Conservation (phyloP, 2,888 invertebrate genomes). For the Rugalucina vietnamica region DNA sequence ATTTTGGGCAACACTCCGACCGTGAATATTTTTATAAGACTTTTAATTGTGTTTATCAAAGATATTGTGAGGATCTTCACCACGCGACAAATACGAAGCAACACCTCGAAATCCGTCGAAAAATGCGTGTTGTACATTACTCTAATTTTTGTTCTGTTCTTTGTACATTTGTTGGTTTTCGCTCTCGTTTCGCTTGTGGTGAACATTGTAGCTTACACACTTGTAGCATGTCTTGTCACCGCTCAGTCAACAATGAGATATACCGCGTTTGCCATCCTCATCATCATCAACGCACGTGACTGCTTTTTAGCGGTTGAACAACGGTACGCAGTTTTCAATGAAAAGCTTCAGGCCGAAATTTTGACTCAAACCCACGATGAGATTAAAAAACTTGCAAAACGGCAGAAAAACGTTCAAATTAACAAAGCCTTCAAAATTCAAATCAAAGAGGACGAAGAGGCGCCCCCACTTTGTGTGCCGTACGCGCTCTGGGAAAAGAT, state of each 20-base stretch:
- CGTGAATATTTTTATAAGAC: not conserved
- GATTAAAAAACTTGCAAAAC: not conserved
- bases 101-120: not conserved
- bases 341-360: slow-evolving; percentile 3
- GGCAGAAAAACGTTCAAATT: not conserved
- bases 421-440: not conserved
- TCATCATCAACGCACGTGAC: slow-evolving; percentile 4
- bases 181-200: slow-evolving; percentile 14
- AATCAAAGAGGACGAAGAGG: not conserved
- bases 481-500: not conserved
- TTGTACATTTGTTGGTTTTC: slow-evolving; percentile 17
- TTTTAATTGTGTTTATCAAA: not conserved
- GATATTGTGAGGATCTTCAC: slow-evolving; percentile 10
- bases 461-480: not conserved
- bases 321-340: slow-evolving; percentile 3
- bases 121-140: not conserved
- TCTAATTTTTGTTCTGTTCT: not conserved
- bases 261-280: slow-evolving; percentile 1
- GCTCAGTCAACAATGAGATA: slow-evolving; percentile 9
- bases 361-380: not conserved
- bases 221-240: slow-evolving; percentile 1
- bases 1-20: slow-evolving; percentile 15
- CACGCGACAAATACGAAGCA: not conserved
- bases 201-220: not conserved
- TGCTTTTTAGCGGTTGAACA: slow-evolving; percentile 1